Evolutionary conservation across 2,888 invertebrate genomes (phyloP), one percentile per base, ranked within the genome.

Genomic region (Latheticus oryzae): DNA sequence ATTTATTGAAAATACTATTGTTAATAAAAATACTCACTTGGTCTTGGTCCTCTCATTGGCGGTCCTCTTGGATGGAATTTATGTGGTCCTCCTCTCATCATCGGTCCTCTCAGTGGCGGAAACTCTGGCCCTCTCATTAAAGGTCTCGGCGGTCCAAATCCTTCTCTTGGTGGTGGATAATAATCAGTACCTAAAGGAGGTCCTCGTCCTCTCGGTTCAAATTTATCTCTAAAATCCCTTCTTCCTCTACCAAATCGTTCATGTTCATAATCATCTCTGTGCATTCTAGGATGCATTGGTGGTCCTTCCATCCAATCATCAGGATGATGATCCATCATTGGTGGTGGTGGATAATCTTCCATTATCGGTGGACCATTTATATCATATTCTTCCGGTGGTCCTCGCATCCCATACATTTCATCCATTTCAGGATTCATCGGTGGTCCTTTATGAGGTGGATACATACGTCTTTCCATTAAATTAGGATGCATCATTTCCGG

Each of bases 51-150:
- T 24, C 62, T 48, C 58, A 72, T 66, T 28, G 70, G 68, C 67
- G 35, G 68, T 15, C 73, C 73, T 57, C 76, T 69, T 5, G 71
- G 72, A 60, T 67, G 66, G 59, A 73, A 73, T 5, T 64, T 67
- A 15, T 63, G 65, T 9, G 67, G 60, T 16, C 61, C 66, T n/a
- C 67, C 62, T 28, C 69, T 60, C 63, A 65, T 61, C 57, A 64
- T 59, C 17, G 65, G 66, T 38, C 73, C 65, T 2, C 68, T 70
- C n/a, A 66, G 69, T 8, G 67, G 69, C 9, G 63, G 59, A 45
- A 73, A 72, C 62, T 69, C 70, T 1, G 71, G 72, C 12, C 74
- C 71, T 7, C 72, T 61, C 68, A 70, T 60, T 66, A 66, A 60
- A 0, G 61, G 64, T 11, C 72, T 47, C 48, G 72, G 62, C 21